Evolutionary conservation across 2,113 vertebrate genomes (phyloP).

Genomic region (Labeo catla): DNA sequence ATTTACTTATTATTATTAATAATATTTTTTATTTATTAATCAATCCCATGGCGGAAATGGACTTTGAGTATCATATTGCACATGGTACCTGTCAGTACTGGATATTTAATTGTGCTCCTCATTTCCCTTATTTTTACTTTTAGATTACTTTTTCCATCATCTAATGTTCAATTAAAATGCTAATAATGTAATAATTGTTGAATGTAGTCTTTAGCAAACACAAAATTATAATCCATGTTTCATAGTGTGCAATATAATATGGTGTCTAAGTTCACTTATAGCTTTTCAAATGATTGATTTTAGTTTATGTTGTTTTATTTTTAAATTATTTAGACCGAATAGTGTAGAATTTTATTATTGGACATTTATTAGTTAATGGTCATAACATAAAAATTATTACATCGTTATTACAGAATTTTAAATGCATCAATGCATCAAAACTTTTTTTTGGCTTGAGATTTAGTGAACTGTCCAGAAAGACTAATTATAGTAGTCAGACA

Average conservation of each 20-base stretch:
- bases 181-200: neutral
- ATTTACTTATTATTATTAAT: too few species aligned
- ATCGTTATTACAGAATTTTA: neutral
- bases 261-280: neutral
- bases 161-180: neutral
- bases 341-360: neutral
- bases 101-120: neutral
- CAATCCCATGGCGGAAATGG: too few species aligned
- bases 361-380: neutral
- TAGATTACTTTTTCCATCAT: neutral
- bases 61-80: too few species aligned
- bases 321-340: neutral
- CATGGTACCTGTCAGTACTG: neutral
- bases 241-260: neutral
- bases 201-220: neutral
- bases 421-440: neutral
- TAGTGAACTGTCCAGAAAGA: neutral
- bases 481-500: neutral
- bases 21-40: too few species aligned
- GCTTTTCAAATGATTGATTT: too few species aligned
- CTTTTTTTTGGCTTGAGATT: neutral
- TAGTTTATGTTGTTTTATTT: too few species aligned
- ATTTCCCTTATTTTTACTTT: neutral
- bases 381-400: neutral
- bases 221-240: neutral